Percentiles rank a stretch among this genome's conserved stretches.
These are phyloP conservation scores for Cynaeus angustus DNA, from an alignment of 2,888 invertebrate genomes.

Conservation along the genomic window DNA sequence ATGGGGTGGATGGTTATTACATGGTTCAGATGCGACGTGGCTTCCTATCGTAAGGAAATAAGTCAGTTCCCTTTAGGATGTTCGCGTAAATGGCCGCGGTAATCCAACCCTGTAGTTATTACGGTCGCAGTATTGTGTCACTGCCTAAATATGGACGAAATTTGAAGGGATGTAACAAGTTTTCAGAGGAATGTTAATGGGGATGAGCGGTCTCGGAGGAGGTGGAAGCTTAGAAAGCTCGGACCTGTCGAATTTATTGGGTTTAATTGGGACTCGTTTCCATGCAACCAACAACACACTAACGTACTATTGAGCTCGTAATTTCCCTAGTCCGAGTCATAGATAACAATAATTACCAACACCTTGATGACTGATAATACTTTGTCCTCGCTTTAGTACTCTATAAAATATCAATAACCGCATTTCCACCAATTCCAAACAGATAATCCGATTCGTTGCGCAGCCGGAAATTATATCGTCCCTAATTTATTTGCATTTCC, in stretches of 20 bases:
- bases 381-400: not conserved
- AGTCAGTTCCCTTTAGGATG: conserved; percentile 43
- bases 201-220: conserved; percentile 29
- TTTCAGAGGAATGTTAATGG: conserved; percentile 19
- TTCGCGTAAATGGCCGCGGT: conserved; percentile 38
- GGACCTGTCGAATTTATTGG: too few species aligned
- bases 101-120: conserved; percentile 37
- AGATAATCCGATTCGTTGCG: conserved; percentile 18
- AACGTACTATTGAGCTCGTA: too few species aligned
- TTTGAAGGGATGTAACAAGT: conserved; percentile 27
- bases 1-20: conserved; percentile 58
- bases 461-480: conserved; percentile 26
- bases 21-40: conserved; percentile 53
- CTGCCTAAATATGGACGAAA: conserved; percentile 18
- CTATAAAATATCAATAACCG: not conserved
- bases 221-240: too few species aligned
- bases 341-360: too few species aligned
- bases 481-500: conserved; percentile 30
- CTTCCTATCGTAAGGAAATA: conserved; percentile 39
- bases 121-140: conserved; percentile 25
- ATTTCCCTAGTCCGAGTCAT: too few species aligned
- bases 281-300: too few species aligned
- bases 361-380: too few species aligned
- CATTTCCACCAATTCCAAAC: conserved; percentile 9
- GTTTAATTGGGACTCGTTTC: too few species aligned